These are phyloP conservation scores for Smittia sp. DNA, from an alignment of 2,888 invertebrate genomes.

Conservation along the genomic window DNA sequence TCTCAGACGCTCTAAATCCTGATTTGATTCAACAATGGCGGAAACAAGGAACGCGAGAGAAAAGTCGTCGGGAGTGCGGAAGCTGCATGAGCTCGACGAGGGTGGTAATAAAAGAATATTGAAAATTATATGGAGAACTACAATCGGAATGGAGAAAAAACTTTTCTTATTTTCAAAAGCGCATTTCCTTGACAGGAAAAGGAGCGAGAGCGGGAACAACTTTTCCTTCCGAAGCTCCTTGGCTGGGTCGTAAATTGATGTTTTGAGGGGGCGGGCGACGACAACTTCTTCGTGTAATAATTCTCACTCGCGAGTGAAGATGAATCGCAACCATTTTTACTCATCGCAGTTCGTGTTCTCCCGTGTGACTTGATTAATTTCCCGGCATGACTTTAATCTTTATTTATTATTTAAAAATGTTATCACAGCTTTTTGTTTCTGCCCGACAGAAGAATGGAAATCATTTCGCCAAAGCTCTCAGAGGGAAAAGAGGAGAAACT, in stretches of 20 bases:
- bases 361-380: not conserved
- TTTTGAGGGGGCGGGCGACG: no score
- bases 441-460: no score
- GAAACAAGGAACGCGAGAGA: not conserved
- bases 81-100: not conserved
- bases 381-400: not conserved
- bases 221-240: not conserved
- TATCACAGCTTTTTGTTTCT: not conserved
- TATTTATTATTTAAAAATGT: not conserved
- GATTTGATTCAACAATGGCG: slow-evolving; percentile 34
- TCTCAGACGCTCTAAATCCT: slow-evolving; percentile 22
- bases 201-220: not conserved
- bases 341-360: no score
- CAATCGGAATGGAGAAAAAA: not conserved
- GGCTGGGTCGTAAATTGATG: not conserved
- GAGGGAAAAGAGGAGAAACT: no score
- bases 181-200: not conserved
- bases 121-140: slow-evolving; percentile 5
- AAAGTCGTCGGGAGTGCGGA: not conserved
- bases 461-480: no score
- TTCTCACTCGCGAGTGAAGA: no score
- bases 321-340: no score
- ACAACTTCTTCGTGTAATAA: no score
- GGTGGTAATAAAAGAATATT: not conserved
- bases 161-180: not conserved